Percentiles rank a stretch among this genome's conserved stretches.
Conservation (phyloP, 2,113 vertebrate genomes). For the Epinephelus fuscoguttatus region DNA sequence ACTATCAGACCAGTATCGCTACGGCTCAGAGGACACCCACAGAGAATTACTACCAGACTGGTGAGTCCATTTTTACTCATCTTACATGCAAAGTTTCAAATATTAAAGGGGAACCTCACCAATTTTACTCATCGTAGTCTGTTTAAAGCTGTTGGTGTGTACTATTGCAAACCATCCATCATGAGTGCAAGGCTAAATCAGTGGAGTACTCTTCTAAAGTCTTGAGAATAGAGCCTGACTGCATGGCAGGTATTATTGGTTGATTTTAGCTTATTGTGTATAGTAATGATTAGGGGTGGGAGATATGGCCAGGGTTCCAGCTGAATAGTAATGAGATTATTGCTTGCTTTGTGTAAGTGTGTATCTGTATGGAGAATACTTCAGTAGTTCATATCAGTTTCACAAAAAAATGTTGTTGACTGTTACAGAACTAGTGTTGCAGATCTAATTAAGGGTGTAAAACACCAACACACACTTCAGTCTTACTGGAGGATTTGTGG, state of each 20-base stretch:
- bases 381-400: neutral
- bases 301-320: neutral
- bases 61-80: slow-evolving; percentile 56
- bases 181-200: too few species aligned
- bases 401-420: neutral
- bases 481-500: slow-evolving; percentile 2
- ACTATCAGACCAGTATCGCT: slow-evolving; percentile 73
- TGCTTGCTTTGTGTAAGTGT: neutral
- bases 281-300: too few species aligned
- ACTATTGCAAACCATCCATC: too few species aligned
- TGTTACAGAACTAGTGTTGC: neutral
- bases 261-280: neutral
- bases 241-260: neutral
- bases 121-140: too few species aligned
- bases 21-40: slow-evolving; percentile 72
- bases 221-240: neutral
- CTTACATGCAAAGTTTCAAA: neutral
- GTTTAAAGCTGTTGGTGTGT: too few species aligned
- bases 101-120: neutral
- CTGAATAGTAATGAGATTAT: neutral
- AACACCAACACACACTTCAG: neutral
- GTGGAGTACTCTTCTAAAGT: too few species aligned
- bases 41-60: slow-evolving; percentile 80
- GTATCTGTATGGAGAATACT: neutral
- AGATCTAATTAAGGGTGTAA: slow-evolving; percentile 7